Evolutionary conservation across 2,113 vertebrate genomes (phyloP), one percentile per base, ranked within the genome.

Genomic region (Amphiprion ocellaris): DNA sequence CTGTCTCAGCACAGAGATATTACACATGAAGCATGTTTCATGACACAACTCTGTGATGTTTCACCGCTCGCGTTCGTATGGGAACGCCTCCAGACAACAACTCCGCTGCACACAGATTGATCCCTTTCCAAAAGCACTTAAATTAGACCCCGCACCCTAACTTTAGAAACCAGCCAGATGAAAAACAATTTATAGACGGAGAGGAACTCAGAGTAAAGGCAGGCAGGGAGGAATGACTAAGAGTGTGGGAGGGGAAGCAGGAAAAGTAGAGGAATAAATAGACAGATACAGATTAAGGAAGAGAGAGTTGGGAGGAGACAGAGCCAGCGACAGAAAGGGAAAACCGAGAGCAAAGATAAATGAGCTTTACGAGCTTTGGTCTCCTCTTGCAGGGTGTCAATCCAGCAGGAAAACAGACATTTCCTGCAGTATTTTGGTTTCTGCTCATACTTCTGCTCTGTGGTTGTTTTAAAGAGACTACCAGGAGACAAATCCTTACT

Each of bases 81-180:
- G 0, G 39, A 66, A 60, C 10, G 4, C 28, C 46, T 47, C 28
- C 10, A 19, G 49, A 73, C 58, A 75, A 41, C 59, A 76, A 11
- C 28, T 63, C 19, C 4, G 19, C n/a, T 64, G 16, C 55, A 78
- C 49, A 65, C 19, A 74, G 74, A 81, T 55, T 80, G 74, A 87
- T 77, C 56, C n/a, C 17, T 81, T 85, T 82, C 74, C 76, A 83
- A 80, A 83, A 84, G 49, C 54, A 74, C 65, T 69, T 58, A 79
- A 86, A 85, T 82, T 67, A 85, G 50, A 63, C 47, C 60, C 59
- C 75, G 56, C 52, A 28, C 58, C 75, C 46, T 50, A 61, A 79
- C 26, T 72, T 53, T 23, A 76, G 62, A 56, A 54, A 61, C 53
- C 54, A 55, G 76, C 65, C 75, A 66, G 82, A 81, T 81, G 47